Evolutionary conservation across 2,888 invertebrate species (phyloP), one percentile per base, ranked within the genome.

Genomic region (Beris chalybata): DNA sequence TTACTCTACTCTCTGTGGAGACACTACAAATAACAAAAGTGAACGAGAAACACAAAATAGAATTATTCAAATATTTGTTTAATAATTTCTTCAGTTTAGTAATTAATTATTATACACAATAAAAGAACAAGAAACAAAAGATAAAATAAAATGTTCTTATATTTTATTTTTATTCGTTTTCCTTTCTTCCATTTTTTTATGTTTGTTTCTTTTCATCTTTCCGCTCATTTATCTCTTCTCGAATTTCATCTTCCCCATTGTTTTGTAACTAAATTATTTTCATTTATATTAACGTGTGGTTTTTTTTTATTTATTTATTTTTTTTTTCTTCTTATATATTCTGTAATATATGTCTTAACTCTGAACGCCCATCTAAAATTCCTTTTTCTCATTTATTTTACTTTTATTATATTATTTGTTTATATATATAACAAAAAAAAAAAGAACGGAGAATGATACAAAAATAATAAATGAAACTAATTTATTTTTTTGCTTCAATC

Each of bases 161-260:
- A 58, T 45, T 58, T 58, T 47, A 58, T 47, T 58, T 58, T 58
- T 58, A 58, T 58, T 58, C 45, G 44, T 29, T 58, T 58, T 58
- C 22, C 22, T 58, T 47, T 45, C 29, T 58, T 58, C 45, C 45
- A 58, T 58, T 58, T 58, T 58, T 29, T 58, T 58, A 45, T 47
- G 47, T 58, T 58, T 45, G 45, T 58, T 44, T 58, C 58, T 58
- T 43, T 30, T 58, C 58, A 58, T 56, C 58, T 45, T 45, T 58
- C 45, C 38, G 22, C 58, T 58, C 45, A 38, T 45, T 22, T 45
- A 47, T 45, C 12, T 58, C 56, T 12, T 56, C 56, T 15, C 56
- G 56, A 56, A 32, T 30, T 45, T 45, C 30, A 45, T 58, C 7
- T 13, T 9, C 5, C 29, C n/a, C 7, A 45, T 58, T 45, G 45